Base-by-base conservation (phyloP, 2,888 invertebrate species). In the Heliconius charithonia region DNA sequence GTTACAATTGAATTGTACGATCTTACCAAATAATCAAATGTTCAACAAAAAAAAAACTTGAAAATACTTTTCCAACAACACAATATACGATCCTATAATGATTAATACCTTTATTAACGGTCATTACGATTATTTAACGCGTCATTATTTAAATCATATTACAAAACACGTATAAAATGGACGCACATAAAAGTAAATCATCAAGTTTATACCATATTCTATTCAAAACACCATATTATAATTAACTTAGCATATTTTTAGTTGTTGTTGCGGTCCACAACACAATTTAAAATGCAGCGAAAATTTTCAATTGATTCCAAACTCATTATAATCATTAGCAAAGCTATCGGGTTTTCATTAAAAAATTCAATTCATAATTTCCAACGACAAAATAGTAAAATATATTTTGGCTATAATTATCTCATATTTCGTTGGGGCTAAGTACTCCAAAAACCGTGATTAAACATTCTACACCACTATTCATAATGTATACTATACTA, bases 391-490 rank as follows among this genome's bases (percentile, higher is more conserved):
- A 87, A 92, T 90, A 86, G 90, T 63, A 88, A 90, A 90, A 92
- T 91, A 86, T 91, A 91, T 93, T 93, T 91, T 89, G 90, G 81
- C 87, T 84, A 87, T 91, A 92, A 93, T 93, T 92, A 93, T 92
- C 90, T 89, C 89, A 89, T 91, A 91, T 91, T 90, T 91, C 90
- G 86, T 83, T 81, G 85, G 82, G 84, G 87, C 90, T 92, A 92
- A 92, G 91, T 93, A 92, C 92, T 87, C 89, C 91, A 88, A 92
- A 92, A 93, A 91, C 91, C 90, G 88, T 92, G 92, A 93, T 93
- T 93, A 92, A 93, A 92, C 91, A 93, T 92, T 92, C 91, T 92
- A 92, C 92, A 88, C 88, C 89, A 91, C 94, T 93, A 93, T 94
- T 93, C 92, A 93, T 93, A 93, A 93, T 89, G 16, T 69, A 45